Conservation (phyloP, 2,113 vertebrate genomes). For the Emydocephalus ijimae region DNA sequence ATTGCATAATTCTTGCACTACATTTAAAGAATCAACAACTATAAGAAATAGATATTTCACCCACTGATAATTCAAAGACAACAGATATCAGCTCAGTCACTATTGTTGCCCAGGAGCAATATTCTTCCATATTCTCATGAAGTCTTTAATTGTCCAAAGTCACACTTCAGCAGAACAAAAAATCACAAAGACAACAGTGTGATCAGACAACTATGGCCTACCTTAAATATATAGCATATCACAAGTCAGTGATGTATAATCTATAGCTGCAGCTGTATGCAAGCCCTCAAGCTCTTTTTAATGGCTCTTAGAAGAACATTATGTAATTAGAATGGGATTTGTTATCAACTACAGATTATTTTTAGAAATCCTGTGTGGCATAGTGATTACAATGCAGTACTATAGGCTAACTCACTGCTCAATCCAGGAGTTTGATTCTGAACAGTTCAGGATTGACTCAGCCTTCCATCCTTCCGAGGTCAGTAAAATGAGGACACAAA, state of each 20-base stretch:
- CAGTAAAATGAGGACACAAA: too few species aligned
- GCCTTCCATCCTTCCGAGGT: too few species aligned
- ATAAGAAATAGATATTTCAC: not conserved
- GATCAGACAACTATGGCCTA: not conserved
- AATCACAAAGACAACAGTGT: not conserved
- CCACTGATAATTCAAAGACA: not conserved
- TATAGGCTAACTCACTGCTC: too few species aligned
- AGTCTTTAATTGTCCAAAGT: not conserved
- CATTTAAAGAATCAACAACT: not conserved
- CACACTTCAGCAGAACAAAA: not conserved
- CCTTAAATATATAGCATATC: not conserved
- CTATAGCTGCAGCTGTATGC: not conserved
- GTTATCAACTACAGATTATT: not conserved
- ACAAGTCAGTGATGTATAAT: not conserved
- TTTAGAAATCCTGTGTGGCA: not conserved
- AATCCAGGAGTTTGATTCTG: too few species aligned
- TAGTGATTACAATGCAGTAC: too few species aligned
- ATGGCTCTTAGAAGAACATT: not conserved
- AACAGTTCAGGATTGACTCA: too few species aligned
- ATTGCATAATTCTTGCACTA: not conserved
- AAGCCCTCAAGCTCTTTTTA: not conserved
- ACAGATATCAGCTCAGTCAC: not conserved
- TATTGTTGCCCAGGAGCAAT: not conserved
- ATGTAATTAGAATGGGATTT: not conserved
- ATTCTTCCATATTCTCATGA: not conserved